Conservation (phyloP, 37 sponge, comb jelly and placozoan genomes). For the Cliona cf. orientalis region DNA sequence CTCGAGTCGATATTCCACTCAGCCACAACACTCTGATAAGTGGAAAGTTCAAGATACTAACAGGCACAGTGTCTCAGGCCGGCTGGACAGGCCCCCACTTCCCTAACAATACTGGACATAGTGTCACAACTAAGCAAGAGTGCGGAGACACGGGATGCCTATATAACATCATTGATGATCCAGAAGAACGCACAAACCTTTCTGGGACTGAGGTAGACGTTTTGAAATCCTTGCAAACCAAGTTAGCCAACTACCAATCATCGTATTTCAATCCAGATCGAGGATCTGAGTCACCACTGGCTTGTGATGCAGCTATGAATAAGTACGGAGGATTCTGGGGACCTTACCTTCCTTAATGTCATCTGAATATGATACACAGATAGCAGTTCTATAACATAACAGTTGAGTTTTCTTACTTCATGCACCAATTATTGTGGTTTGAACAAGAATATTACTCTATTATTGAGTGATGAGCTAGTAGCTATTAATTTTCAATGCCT, state of each 20-base stretch:
- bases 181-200: constrained; percentile 27
- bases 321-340: constrained; percentile 48
- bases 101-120: constrained; percentile 16
- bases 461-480: too few relatives aligned
- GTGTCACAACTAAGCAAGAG: not conserved
- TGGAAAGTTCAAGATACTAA: constrained; percentile 33
- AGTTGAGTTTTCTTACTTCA: too few relatives aligned
- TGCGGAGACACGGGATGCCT: constrained; percentile 31
- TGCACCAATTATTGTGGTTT: too few relatives aligned
- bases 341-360: constrained; percentile 4
- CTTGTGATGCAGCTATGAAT: constrained; percentile 28
- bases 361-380: too few relatives aligned
- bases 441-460: too few relatives aligned
- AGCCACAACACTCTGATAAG: constrained; percentile 23
- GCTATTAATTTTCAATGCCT: too few relatives aligned
- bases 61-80: constrained; percentile 20
- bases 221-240: constrained; percentile 18
- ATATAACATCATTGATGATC: constrained; percentile 39
- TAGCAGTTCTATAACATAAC: too few relatives aligned
- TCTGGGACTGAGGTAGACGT: constrained; percentile 3
- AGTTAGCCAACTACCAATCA: not conserved
- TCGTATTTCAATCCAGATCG: constrained; percentile 16
- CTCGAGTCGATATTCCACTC: constrained; percentile 23
- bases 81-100: constrained; percentile 46
- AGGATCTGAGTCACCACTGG: constrained; percentile 6